These are phyloP conservation scores for Dasypus novemcinctus DNA, from an alignment of 2,113 vertebrate species.

Conservation along the genomic window DNA sequence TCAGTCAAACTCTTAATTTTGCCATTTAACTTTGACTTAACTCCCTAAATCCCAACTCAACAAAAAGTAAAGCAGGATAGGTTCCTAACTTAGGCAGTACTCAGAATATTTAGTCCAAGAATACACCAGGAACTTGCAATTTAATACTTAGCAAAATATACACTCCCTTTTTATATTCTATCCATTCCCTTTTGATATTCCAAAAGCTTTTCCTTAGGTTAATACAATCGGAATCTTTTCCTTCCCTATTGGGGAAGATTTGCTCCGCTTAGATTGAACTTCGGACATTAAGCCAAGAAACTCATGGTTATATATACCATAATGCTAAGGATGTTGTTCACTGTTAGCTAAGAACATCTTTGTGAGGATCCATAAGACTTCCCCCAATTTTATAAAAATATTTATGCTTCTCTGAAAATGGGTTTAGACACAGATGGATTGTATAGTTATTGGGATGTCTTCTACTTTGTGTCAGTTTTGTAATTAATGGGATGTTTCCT, in stretches of 20 bases:
- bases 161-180: background rate
- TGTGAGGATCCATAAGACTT: background rate
- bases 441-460: background rate
- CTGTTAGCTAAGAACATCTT: background rate
- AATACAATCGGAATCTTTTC: background rate
- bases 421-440: background rate
- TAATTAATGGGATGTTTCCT: background rate
- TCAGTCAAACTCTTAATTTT: background rate
- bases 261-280: background rate
- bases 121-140: background rate
- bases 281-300: conserved; percentile 22
- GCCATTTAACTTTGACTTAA: conserved; percentile 36
- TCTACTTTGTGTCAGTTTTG: background rate
- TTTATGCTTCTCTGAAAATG: background rate
- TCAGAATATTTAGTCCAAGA: background rate
- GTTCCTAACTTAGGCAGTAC: conserved; percentile 24
- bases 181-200: background rate
- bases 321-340: background rate
- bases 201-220: background rate
- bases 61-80: conserved; percentile 33
- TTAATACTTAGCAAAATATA: conserved; percentile 32
- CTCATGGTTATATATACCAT: background rate
- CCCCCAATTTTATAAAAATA: background rate
- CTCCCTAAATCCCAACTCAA: conserved; percentile 8
- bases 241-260: background rate